Evolutionary conservation across 2,113 vertebrate species (phyloP), one percentile per base, ranked within the genome.

Genomic region (Alaudala cheleensis): DNA sequence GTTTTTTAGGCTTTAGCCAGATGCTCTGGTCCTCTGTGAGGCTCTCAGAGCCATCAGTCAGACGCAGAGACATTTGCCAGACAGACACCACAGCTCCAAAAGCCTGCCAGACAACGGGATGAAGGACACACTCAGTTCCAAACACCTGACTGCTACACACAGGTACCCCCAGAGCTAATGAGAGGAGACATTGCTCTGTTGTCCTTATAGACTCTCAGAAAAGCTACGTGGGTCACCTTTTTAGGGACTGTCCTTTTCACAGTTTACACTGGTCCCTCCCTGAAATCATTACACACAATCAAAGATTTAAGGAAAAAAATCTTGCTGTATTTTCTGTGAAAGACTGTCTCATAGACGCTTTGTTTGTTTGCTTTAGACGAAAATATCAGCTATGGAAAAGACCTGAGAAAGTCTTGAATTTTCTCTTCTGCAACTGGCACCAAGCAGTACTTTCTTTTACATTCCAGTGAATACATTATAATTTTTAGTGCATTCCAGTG

Each of bases 1-100:
- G 19, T 50, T 58, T 42, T 4, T 33, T 47, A 57, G 61, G 66
- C 39, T 92, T 79, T 19, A 86, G 49, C 5, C 85, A 78, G 73
- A 16, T 2, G 2, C n/a, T 40, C 39, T 1, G 4, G 19, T 70
- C 31, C 71, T 65, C 50, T 12, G 22, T 5, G 2, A 57, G 31
- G 54, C 62, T 80, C 79, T 85, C 44, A 69, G 40, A 88, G 79
- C 24, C 76, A 45, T 26, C 1, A 0, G 34, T 49, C 33, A 33
- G 72, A 56, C 0, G 0, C 13, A 18, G 6, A 5, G 58, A 88
- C 5, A 0, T 22, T 51, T 3, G 4, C 50, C 74, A n/a, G 67
- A 34, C 60, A 58, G 73, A 72, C 31, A 61, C 8, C 2, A 5
- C 0, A 1, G 47, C 81, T 81, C 81, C 51, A n/a, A 17, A 62